These are phyloP conservation scores for Torymus auratus DNA, from an alignment of 2,888 invertebrate genomes.

Conservation along the genomic window DNA sequence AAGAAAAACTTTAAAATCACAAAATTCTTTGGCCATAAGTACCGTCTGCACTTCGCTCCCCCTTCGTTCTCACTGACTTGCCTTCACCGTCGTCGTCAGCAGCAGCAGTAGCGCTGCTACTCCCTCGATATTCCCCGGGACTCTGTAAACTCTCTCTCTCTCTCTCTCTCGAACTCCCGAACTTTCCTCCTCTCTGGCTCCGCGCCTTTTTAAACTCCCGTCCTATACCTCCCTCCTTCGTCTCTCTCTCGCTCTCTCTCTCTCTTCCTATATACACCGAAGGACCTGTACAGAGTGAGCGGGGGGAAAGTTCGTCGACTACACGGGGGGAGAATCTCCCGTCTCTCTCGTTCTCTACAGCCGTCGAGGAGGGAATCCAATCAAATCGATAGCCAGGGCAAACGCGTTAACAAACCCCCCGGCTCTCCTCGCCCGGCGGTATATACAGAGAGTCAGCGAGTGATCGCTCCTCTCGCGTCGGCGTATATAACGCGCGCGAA, in stretches of 20 bases:
- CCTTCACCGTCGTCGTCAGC: too few species aligned
- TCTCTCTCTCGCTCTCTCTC: too few species aligned
- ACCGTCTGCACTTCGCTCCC: constrained; percentile 49
- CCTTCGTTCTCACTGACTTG: too few species aligned
- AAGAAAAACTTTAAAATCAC: constrained; percentile 58
- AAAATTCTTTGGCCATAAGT: constrained; percentile 57
- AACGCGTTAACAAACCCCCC: constrained; percentile 52
- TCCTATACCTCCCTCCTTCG: not conserved
- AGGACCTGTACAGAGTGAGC: not conserved
- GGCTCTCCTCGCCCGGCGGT: not conserved
- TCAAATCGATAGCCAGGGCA: constrained; percentile 54
- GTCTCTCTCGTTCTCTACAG: not conserved
- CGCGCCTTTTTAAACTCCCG: constrained; percentile 42
- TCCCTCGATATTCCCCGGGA: constrained; percentile 48
- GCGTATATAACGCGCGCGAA: constrained; percentile 15
- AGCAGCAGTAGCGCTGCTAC: not conserved
- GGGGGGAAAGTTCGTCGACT: constrained; percentile 34
- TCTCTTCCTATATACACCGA: too few species aligned
- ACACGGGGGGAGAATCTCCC: not conserved
- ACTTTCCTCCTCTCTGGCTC: constrained; percentile 23
- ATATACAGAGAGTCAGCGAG: not conserved
- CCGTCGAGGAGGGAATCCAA: constrained; percentile 44
- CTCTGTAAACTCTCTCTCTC: constrained; percentile 41
- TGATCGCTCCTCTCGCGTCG: not conserved
- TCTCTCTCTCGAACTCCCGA: not conserved